These are phyloP conservation scores for Athetis lepigone DNA, from an alignment of 2,888 invertebrate genomes.

Conservation along the genomic window DNA sequence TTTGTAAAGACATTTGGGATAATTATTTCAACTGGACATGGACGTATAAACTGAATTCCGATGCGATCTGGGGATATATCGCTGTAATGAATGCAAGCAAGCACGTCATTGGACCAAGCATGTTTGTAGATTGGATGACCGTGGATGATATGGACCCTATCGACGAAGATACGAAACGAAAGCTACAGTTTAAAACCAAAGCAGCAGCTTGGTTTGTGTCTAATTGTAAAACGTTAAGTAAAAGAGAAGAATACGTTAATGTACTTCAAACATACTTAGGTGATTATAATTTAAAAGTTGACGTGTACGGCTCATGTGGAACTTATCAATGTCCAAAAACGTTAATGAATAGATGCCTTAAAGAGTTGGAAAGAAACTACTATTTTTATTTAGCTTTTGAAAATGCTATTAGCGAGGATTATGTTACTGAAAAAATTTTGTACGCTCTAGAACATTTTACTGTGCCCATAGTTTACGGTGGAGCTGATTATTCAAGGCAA, in stretches of 20 bases:
- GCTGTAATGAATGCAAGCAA: slow-evolving; percentile 70
- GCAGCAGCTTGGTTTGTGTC: slow-evolving; percentile 81
- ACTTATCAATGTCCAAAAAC: slow-evolving; percentile 70
- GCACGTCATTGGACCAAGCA: slow-evolving; percentile 73
- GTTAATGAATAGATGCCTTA: slow-evolving; percentile 71
- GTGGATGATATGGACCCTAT: slow-evolving; percentile 66
- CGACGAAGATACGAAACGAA: slow-evolving; percentile 58
- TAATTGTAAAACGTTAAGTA: slow-evolving; percentile 75
- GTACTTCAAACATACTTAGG: slow-evolving; percentile 67
- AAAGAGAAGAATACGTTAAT: slow-evolving; percentile 72
- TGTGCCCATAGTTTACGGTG: slow-evolving; percentile 93
- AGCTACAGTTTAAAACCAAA: slow-evolving; percentile 66
- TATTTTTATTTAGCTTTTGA: slow-evolving; percentile 84
- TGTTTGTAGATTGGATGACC: slow-evolving; percentile 70
- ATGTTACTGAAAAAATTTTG: slow-evolving; percentile 82
- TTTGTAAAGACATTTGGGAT: slow-evolving; percentile 71
- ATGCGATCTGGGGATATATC: slow-evolving; percentile 78
- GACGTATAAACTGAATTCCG: slow-evolving; percentile 81
- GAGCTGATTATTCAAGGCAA: slow-evolving; percentile 91
- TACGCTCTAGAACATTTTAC: slow-evolving; percentile 89
- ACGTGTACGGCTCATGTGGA: slow-evolving; percentile 79
- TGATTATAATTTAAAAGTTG: slow-evolving; percentile 70
- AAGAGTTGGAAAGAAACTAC: slow-evolving; percentile 72
- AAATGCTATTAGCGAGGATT: slow-evolving; percentile 81
- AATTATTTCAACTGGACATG: slow-evolving; percentile 84